phyloP scores from a whole-genome alignment of 1,140 invertebrate species.

The Leucophenga varia region DNA sequence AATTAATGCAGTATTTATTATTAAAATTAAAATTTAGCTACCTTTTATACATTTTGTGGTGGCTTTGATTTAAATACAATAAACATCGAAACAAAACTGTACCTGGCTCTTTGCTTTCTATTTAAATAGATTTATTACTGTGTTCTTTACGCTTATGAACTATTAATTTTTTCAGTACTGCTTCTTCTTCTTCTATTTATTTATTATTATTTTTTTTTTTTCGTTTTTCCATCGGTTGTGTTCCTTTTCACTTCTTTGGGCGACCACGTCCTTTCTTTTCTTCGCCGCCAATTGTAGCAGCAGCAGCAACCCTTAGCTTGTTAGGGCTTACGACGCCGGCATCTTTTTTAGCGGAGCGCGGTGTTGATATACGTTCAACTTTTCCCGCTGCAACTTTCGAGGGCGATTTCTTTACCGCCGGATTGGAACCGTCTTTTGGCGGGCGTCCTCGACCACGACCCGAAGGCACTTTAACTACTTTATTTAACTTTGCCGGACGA shows the following conservation, averaged over 20 bases:
- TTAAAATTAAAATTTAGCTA: neutral
- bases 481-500: slow-evolving; percentile 34
- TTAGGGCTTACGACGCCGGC: neutral
- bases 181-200: neutral
- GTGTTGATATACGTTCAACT: too few relatives aligned
- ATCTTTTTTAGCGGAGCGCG: too few relatives aligned
- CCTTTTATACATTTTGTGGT: neutral
- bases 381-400: too few relatives aligned
- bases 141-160: neutral
- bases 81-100: too few relatives aligned
- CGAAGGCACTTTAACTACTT: too few relatives aligned
- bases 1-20: neutral
- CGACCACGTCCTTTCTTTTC: too few relatives aligned
- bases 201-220: neutral
- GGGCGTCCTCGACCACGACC: too few relatives aligned
- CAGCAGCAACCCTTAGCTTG: slow-evolving; percentile 2
- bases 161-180: neutral
- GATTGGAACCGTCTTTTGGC: slow-evolving; percentile 25
- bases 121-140: neutral
- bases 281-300: slow-evolving; percentile 7
- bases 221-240: too few relatives aligned
- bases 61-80: neutral
- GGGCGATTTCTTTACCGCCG: too few relatives aligned
- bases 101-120: neutral
- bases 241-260: too few relatives aligned